Evolutionary conservation across 2,888 invertebrate genomes (phyloP).

Genomic region (Perithous albicinctus): DNA sequence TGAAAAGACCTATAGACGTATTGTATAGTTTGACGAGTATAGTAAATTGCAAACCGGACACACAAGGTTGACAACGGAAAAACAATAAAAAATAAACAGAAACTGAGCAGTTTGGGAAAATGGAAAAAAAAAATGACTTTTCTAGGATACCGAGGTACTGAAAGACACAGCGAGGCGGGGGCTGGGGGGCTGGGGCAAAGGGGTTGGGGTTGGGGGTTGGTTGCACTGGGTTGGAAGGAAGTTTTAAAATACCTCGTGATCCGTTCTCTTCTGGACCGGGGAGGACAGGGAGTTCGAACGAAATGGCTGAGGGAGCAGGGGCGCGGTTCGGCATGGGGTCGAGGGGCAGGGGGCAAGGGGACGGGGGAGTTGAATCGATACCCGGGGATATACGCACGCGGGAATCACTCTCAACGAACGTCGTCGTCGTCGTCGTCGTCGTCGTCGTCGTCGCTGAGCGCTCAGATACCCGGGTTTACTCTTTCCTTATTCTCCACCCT

Average conservation of each 20-base stretch:
- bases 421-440: too few species aligned
- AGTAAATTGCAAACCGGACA: neutral
- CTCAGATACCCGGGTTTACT: constrained; percentile 46
- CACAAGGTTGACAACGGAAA: constrained; percentile 24
- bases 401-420: constrained; percentile 70
- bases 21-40: neutral
- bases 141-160: constrained; percentile 46
- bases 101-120: constrained; percentile 40
- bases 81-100: constrained; percentile 38
- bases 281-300: constrained; percentile 42
- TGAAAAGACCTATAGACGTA: neutral
- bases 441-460: constrained; percentile 63
- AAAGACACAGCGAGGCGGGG: neutral
- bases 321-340: constrained; percentile 56
- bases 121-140: constrained; percentile 67
- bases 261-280: constrained; percentile 58
- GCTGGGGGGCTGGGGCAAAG: too few species aligned
- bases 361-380: constrained; percentile 66
- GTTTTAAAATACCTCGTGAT: constrained; percentile 65
- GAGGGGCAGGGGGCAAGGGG: constrained; percentile 22
- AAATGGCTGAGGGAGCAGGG: constrained; percentile 66
- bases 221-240: constrained; percentile 48
- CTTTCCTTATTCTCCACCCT: constrained; percentile 29
- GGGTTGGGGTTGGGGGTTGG: constrained; percentile 10
- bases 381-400: constrained; percentile 65